Evolutionary conservation across 2,113 vertebrate genomes (phyloP).

Genomic region (Mobula hypostoma): DNA sequence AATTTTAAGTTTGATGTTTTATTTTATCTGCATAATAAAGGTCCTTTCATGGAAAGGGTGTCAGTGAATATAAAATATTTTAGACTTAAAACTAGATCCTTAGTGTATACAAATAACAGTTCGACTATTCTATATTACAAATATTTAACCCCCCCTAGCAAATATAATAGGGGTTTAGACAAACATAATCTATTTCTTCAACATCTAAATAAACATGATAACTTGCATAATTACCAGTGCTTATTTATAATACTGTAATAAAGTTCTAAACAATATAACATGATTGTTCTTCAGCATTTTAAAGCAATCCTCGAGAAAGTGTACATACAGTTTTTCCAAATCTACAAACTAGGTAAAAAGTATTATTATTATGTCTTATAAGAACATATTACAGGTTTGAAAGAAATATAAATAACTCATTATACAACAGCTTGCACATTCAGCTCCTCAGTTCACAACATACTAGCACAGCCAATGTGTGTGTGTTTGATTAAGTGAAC

Average conservation of each 20-base stretch:
- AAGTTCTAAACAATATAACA: constrained; percentile 16
- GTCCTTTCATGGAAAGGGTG: constrained; percentile 36
- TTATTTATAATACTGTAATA: constrained; percentile 33
- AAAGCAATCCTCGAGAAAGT: constrained; percentile 20
- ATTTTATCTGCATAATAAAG: constrained; percentile 21
- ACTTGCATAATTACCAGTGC: constrained; percentile 25
- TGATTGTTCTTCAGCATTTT: constrained; percentile 35
- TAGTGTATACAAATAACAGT: constrained; percentile 22
- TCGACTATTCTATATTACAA: constrained; percentile 10
- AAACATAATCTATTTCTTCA: not conserved
- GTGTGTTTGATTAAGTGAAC: not conserved
- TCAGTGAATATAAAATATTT: not conserved
- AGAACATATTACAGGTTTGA: not conserved
- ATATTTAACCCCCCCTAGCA: not conserved
- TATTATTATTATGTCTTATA: not conserved
- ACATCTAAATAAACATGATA: not conserved
- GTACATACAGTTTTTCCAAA: not conserved
- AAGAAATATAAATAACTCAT: constrained; percentile 25
- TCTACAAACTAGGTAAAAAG: not conserved
- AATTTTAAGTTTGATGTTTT: not conserved
- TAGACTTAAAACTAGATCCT: constrained; percentile 15
- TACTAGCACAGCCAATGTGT: not conserved
- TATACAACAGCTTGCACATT: not conserved
- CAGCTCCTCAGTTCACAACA: not conserved
- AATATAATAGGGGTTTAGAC: not conserved